phyloP scores from a whole-genome alignment of 2,888 invertebrate species.

The Chloroclystis v-ata region DNA sequence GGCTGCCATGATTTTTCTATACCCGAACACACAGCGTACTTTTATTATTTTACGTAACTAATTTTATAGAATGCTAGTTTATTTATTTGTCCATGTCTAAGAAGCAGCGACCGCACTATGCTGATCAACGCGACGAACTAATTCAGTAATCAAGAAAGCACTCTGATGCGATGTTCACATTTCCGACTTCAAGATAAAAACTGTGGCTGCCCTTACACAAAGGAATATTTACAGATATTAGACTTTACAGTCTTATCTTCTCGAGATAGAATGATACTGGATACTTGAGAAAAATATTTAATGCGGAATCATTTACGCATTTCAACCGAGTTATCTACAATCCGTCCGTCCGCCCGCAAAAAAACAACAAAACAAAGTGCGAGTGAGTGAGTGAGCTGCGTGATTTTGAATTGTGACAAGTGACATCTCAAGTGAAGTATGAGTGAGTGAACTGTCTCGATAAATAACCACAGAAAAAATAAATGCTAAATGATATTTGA shows the following conservation, averaged over 20 bases:
- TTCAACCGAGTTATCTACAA: too few species aligned
- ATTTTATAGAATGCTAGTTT: conserved; percentile 12
- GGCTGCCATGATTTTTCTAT: conserved; percentile 41
- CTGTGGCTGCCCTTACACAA: conserved; percentile 51
- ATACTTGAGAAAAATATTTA: background rate
- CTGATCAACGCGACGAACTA: conserved; percentile 48
- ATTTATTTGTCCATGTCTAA: conserved; percentile 28
- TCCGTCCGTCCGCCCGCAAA: background rate
- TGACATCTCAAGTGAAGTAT: background rate
- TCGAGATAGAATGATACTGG: conserved; percentile 15
- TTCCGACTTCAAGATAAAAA: conserved; percentile 53
- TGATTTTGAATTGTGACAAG: background rate
- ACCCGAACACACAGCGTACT: conserved; percentile 25
- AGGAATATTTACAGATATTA: conserved; percentile 80
- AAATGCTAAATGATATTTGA: background rate
- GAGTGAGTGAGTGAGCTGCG: background rate
- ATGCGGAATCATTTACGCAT: background rate
- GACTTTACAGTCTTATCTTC: conserved; percentile 32
- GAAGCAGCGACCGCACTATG: conserved; percentile 35
- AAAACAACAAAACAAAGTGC: background rate
- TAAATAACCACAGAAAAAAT: background rate
- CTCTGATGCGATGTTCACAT: conserved; percentile 43
- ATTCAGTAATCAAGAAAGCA: conserved; percentile 34
- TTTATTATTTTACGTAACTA: conserved; percentile 18
- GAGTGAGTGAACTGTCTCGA: background rate